Evolutionary conservation across 2,113 vertebrate species (phyloP), one percentile per base, ranked within the genome.

Genomic region (Pelmatolapia mariae): DNA sequence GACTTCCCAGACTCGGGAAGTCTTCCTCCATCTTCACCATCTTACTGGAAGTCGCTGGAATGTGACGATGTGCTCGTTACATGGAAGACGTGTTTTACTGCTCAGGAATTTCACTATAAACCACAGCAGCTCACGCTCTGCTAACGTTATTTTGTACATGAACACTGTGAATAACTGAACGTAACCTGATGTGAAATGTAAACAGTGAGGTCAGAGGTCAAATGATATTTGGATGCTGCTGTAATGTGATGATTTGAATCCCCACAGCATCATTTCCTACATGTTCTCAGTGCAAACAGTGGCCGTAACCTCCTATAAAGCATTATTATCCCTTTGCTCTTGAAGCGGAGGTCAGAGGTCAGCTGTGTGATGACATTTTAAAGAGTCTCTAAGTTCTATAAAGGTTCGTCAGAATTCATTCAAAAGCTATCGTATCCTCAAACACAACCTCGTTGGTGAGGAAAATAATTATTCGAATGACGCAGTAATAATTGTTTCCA

Each of bases 371-470:
- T n/a, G 59, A 63, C 15, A 63, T 7, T 63, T 63, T 63, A 33
- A 61, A 33, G 16, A 61, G 15, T 45, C 43, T 45, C 43, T 45
- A 16, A 45, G 43, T 59, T 29, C 15, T 59, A 6, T 31, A 31
- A 31, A 33, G 57, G 29, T 33, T 63, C 5, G 3, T 61, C 29
- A 33, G 57, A 33, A 33, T 22, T 0, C n/a, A 22, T 54, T 4
- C 5, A 1, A 54, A n/a, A 22, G n/a, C 52, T 22, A 3, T 63
- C 31, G 6, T 7, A 7, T 36, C 59, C 6, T 36, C 31, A 36
- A 1, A 63, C 16, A 0, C 0, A 4, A 19, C 16, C 59, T 22
- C 19, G 5, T 11, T 31, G 8, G 15, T 18, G 57, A 31, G 15
- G 26, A 59, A 31, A 59, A 18, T 18, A 0, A 18, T 31, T 59